Base-by-base conservation (phyloP, 2,888 invertebrate species). In the Aphrophora alni region DNA sequence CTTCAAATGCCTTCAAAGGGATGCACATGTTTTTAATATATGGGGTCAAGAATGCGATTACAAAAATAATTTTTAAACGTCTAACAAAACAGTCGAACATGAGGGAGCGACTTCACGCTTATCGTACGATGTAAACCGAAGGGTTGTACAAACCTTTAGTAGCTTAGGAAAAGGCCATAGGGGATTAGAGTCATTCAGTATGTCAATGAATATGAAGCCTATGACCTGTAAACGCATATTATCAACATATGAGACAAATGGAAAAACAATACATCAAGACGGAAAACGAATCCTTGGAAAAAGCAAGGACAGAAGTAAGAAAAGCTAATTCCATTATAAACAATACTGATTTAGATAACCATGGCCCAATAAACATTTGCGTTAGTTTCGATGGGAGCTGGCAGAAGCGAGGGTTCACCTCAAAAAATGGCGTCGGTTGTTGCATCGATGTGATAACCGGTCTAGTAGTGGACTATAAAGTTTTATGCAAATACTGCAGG, bases 391-490 rank as follows among this genome's bases (percentile, higher is more conserved):
- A 76, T 76, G 76, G 76, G 4, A 59, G 27, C 25, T 76, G 76
- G 76, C 68, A 76, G 59, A 76, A 76, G 25, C 76, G 76, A 33
- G 76, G 68, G 27, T 76, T 76, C 27, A 68, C 76, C 26, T 84
- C 83, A 5, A 83, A 83, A 51, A 80, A 84, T 75, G 83, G 83
- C 21, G 80, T 84, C 38, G 83, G 84, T 12, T 83, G 76, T 69
- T 59, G 59, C 21, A 76, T 78, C 51, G 82, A 82, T 10, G 82
- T 84, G 59, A 82, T 83, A n/a, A 77, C 78, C 0, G 84, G 84
- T 74, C 84, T 81, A 38, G 80, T 84, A 14, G 72, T 83, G 17
- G 84, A 84, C 38, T 84, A 79, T 75, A 80, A 76, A 21, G 72
- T 84, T 80, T 82, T 68, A 33, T 28, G 68, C 14, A 76, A 76